Evolutionary conservation across 2,888 invertebrate genomes (phyloP).

Genomic region (Calameuta pallipes): DNA sequence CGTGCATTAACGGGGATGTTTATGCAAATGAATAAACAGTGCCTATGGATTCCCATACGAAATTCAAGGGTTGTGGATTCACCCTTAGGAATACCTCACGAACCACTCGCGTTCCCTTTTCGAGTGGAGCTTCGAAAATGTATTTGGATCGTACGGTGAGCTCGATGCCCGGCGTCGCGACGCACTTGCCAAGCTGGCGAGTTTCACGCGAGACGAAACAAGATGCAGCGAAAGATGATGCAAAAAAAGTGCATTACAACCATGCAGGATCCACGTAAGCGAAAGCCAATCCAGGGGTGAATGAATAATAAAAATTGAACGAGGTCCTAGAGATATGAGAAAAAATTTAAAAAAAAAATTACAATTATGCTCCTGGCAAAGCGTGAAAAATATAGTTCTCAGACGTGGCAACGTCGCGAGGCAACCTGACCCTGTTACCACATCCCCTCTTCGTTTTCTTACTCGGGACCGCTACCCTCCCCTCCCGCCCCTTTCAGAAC

Average conservation of each 20-base stretch:
- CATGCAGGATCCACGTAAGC: not conserved
- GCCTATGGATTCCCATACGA: not conserved
- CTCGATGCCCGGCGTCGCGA: not conserved
- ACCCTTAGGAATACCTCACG: not conserved
- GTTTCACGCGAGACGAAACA: not conserved
- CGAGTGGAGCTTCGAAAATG: not conserved
- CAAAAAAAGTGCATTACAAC: not conserved
- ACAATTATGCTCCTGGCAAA: not conserved
- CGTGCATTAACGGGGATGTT: not conserved
- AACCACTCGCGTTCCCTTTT: not conserved
- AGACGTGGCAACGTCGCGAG: conserved; percentile 17
- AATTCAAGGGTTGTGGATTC: not conserved
- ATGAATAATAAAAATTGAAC: not conserved
- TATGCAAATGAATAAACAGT: not conserved
- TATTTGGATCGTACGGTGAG: not conserved
- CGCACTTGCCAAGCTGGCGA: not conserved
- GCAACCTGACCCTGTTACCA: conserved; percentile 24
- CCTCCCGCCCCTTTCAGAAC: not conserved
- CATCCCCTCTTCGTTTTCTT: conserved; percentile 13
- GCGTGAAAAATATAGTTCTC: not conserved
- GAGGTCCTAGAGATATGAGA: not conserved
- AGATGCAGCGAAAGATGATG: not conserved
- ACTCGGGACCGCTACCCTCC: not conserved
- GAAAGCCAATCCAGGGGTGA: too few relatives aligned
- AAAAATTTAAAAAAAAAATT: not conserved